Conservation (phyloP, 2,888 invertebrate species). For the Neoaliturus tenellus region DNA sequence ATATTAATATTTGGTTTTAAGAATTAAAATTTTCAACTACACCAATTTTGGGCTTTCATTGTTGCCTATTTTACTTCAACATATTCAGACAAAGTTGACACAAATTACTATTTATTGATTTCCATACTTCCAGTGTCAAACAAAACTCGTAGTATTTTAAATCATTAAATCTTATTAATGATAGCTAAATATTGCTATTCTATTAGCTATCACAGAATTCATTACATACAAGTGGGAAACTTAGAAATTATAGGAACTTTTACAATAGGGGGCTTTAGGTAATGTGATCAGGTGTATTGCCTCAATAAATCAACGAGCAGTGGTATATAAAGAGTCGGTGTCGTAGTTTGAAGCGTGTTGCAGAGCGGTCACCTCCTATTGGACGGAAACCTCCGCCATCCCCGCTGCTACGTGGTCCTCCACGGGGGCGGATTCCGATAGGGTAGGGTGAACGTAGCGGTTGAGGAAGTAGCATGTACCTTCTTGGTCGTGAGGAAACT, state of each 20-base stretch:
- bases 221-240: background rate
- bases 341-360: background rate
- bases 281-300: no score
- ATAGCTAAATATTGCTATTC: background rate
- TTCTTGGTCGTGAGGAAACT: conserved; percentile 85
- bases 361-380: background rate
- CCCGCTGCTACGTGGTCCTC: conserved; percentile 83
- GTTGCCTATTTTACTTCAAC: no score
- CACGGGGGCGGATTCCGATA: conserved; percentile 78
- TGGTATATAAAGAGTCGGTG: background rate
- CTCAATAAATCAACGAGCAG: no score
- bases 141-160: no score
- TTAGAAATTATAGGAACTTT: background rate
- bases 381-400: conserved; percentile 50
- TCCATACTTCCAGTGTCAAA: no score
- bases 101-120: no score
- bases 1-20: no score
- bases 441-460: conserved; percentile 83
- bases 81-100: no score
- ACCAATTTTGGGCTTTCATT: no score
- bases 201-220: background rate
- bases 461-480: conserved; percentile 93
- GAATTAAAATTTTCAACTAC: no score
- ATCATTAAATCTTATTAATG: no score
- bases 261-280: background rate